Evolutionary conservation across 1,140 invertebrate species (phyloP).

Genomic region (Propsilocerus akamusi): DNA sequence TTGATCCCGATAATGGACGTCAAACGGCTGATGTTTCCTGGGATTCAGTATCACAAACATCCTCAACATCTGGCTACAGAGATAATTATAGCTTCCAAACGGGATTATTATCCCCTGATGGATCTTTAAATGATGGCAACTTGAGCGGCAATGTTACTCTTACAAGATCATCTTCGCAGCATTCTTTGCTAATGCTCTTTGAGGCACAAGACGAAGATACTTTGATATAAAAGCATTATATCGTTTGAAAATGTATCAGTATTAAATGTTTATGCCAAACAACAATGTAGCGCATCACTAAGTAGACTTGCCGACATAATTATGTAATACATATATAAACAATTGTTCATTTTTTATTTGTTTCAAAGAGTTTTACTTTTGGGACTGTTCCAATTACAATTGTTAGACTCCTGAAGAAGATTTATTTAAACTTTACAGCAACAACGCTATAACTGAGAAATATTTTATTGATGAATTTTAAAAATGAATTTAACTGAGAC

Average conservation of each 20-base stretch:
- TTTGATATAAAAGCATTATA: slow-evolving; percentile 35
- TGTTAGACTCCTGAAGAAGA: neutral
- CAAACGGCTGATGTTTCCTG: slow-evolving; percentile 40
- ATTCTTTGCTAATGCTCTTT: slow-evolving; percentile 46
- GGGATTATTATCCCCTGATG: slow-evolving; percentile 31
- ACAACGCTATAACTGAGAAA: neutral
- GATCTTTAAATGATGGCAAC: slow-evolving; percentile 11
- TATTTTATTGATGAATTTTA: neutral
- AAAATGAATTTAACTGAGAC: neutral
- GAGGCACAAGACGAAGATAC: slow-evolving; percentile 50
- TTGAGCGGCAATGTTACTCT: slow-evolving; percentile 15
- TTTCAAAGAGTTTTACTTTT: neutral
- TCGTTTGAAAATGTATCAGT: neutral
- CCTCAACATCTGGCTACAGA: slow-evolving; percentile 62
- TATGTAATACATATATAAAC: neutral
- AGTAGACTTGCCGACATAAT: neutral
- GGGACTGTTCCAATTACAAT: neutral
- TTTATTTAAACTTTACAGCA: neutral
- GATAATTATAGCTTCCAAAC: slow-evolving; percentile 36
- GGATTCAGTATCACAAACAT: slow-evolving; percentile 59
- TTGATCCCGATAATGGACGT: slow-evolving; percentile 8
- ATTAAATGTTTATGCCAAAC: slow-evolving; percentile 1
- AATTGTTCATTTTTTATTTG: neutral
- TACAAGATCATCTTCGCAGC: slow-evolving; percentile 34
- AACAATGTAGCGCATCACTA: too few species aligned